These are phyloP conservation scores for Lasius platythorax DNA, from an alignment of 2,888 invertebrate genomes.

Conservation along the genomic window DNA sequence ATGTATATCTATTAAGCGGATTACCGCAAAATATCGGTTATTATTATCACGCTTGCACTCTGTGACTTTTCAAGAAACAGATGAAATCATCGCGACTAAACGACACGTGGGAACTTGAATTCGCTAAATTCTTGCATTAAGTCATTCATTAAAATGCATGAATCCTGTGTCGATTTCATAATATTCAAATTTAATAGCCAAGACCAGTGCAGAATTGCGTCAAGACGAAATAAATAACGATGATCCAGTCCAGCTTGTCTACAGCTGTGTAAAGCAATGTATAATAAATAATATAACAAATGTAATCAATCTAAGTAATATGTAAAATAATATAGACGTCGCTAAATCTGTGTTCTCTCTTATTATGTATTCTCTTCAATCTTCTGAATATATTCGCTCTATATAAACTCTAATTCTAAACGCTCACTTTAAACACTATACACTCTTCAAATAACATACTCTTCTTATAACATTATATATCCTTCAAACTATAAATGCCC, in stretches of 20 bases:
- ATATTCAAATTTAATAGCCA: slow-evolving; percentile 42
- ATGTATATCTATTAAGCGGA: no score
- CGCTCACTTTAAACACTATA: no score
- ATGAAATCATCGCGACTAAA: background rate
- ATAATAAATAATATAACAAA: no score
- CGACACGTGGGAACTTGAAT: background rate
- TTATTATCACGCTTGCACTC: background rate
- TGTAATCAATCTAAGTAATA: background rate
- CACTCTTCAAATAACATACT: no score
- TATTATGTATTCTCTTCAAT: no score
- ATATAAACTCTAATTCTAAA: no score
- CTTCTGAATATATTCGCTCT: no score
- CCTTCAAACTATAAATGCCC: no score
- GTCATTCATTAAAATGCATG: slow-evolving; percentile 49
- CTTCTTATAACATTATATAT: no score
- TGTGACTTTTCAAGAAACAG: background rate
- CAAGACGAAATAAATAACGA: slow-evolving; percentile 46
- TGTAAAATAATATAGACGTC: no score
- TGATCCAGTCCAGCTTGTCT: background rate
- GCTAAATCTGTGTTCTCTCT: no score
- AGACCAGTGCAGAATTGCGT: slow-evolving; percentile 31
- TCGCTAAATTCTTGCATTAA: slow-evolving; percentile 33
- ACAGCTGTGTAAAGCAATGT: background rate
- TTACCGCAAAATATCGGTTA: background rate
- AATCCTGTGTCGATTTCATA: slow-evolving; percentile 40